phyloP scores from a whole-genome alignment of 2,888 invertebrate species.

The Lypha dubia region DNA sequence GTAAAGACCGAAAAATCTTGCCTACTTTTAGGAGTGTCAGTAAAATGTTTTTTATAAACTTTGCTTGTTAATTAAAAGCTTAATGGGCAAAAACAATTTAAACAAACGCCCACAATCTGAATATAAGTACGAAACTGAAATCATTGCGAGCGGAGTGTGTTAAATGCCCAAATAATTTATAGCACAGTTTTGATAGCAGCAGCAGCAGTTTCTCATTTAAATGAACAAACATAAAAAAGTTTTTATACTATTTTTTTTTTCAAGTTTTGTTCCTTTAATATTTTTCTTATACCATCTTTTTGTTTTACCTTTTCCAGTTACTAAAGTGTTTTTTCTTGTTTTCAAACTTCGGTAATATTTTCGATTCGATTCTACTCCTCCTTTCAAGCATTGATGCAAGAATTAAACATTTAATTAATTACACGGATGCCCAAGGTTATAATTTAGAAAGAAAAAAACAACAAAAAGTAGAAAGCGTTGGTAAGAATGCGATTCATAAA shows the following conservation, averaged over 20 bases:
- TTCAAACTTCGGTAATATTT: constrained; percentile 18
- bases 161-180: background rate
- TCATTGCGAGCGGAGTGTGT: too few relatives aligned
- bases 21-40: too few relatives aligned
- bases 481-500: background rate
- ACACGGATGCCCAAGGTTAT: constrained; percentile 35
- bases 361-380: background rate
- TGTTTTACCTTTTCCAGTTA: background rate
- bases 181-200: background rate
- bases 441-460: background rate
- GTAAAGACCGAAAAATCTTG: too few relatives aligned
- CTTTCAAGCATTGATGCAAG: constrained; percentile 11
- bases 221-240: background rate
- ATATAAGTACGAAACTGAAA: too few relatives aligned
- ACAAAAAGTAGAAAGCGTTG: background rate
- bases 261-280: background rate
- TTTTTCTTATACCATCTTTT: background rate
- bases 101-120: too few relatives aligned
- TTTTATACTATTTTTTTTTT: background rate
- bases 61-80: too few relatives aligned
- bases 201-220: background rate
- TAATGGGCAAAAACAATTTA: too few relatives aligned
- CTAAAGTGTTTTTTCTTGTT: background rate
- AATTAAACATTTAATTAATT: constrained; percentile 51
- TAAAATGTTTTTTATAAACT: too few relatives aligned